phyloP scores from a whole-genome alignment of 2,888 invertebrate genomes.

The Microctonus hyperodae region DNA sequence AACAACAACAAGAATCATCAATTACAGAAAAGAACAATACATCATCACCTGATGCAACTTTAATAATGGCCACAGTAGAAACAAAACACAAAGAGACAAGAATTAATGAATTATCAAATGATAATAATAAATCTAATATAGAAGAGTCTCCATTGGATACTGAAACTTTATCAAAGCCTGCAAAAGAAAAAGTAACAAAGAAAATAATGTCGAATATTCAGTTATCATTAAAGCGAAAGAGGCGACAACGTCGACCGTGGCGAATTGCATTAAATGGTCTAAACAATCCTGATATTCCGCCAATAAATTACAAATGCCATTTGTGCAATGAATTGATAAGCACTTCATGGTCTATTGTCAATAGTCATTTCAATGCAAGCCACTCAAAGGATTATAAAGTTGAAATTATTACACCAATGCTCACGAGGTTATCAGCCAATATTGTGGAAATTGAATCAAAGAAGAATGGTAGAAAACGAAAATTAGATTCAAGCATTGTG shows the following conservation, averaged over 20 bases:
- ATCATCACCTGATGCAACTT: background rate
- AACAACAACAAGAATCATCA: background rate
- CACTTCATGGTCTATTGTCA: constrained; percentile 49
- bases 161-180: background rate
- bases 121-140: background rate
- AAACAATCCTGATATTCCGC: constrained; percentile 18
- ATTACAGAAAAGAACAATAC: background rate
- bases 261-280: constrained; percentile 52
- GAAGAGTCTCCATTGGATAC: too few species aligned
- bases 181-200: background rate
- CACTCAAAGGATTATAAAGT: constrained; percentile 50
- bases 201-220: constrained; percentile 15
- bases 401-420: constrained; percentile 37
- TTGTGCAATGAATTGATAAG: constrained; percentile 53
- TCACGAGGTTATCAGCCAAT: background rate
- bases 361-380: constrained; percentile 47
- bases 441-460: constrained; percentile 25
- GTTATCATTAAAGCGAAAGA: constrained; percentile 12
- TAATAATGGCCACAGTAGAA: background rate
- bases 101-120: background rate
- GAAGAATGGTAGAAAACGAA: constrained; percentile 45
- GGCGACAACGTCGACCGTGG: constrained; percentile 34
- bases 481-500: constrained; percentile 31
- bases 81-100: background rate
- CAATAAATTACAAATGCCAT: constrained; percentile 52